phyloP scores from a whole-genome alignment of 2,888 invertebrate genomes.

The Lasius platythorax region DNA sequence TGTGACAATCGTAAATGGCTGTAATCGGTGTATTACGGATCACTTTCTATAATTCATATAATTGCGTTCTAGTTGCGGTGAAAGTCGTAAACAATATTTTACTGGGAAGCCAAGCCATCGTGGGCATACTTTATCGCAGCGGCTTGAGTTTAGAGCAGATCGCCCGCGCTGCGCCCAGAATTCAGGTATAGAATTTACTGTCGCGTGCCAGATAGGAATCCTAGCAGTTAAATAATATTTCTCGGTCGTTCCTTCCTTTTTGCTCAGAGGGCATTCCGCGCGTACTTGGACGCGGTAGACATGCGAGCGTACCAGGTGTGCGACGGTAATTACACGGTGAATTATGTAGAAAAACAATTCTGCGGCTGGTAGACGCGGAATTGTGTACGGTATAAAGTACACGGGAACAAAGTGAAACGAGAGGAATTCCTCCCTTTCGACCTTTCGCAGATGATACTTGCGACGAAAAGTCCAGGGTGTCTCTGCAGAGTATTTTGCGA shows the following conservation, averaged over 20 bases:
- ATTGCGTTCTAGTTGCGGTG: conserved; percentile 78
- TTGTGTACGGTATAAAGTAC: conserved; percentile 6
- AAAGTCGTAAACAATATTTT: conserved; percentile 80
- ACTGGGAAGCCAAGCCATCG: conserved; percentile 78
- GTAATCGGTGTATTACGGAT: background rate
- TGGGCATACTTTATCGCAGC: conserved; percentile 76
- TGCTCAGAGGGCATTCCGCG: conserved; percentile 78
- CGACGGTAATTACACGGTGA: conserved; percentile 66
- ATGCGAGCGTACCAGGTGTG: conserved; percentile 63
- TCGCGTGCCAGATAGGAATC: conserved; percentile 55
- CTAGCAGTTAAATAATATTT: conserved; percentile 48
- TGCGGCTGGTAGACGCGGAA: conserved; percentile 12
- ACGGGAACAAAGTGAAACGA: conserved; percentile 15
- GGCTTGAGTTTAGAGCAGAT: conserved; percentile 81
- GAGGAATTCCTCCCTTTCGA: conserved; percentile 42
- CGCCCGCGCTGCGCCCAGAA: conserved; percentile 77
- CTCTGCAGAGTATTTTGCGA: conserved; percentile 76
- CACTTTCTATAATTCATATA: conserved; percentile 3
- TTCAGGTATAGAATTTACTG: conserved; percentile 70
- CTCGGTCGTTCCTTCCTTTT: conserved; percentile 9
- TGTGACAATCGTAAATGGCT: background rate
- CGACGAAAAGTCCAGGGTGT: conserved; percentile 72
- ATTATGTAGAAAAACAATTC: conserved; percentile 53
- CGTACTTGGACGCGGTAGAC: conserved; percentile 77
- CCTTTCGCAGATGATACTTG: conserved; percentile 54